Evolutionary conservation across 2,113 vertebrate genomes (phyloP).

Genomic region (Sceloporus tristichus): DNA sequence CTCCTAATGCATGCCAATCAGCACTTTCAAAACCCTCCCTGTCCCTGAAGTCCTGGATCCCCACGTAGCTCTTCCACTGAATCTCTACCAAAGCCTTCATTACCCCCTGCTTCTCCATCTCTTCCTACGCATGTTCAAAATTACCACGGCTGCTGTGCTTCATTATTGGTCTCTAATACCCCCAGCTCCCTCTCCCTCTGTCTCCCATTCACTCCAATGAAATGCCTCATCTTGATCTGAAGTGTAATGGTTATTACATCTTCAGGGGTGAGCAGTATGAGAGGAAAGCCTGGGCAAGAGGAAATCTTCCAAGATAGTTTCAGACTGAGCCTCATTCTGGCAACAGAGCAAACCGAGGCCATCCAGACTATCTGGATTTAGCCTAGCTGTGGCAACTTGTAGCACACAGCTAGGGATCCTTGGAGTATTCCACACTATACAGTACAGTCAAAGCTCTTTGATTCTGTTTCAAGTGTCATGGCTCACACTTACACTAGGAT

Average conservation of each 20-base stretch:
- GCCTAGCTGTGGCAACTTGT: too few species aligned
- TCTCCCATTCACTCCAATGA: not conserved
- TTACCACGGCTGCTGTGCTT: not conserved
- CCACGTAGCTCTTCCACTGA: not conserved
- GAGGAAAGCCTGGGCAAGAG: not conserved
- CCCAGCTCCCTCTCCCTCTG: not conserved
- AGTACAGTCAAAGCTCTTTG: too few species aligned
- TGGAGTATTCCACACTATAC: too few species aligned
- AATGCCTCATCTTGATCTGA: not conserved
- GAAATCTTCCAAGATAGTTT: not conserved
- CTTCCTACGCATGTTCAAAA: not conserved
- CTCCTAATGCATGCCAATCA: slow-evolving; percentile 5
- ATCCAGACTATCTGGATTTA: not conserved
- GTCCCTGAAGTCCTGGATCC: not conserved
- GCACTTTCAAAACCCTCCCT: not conserved
- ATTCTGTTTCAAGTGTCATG: too few species aligned
- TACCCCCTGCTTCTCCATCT: not conserved
- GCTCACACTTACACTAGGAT: too few species aligned
- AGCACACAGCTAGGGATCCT: too few species aligned
- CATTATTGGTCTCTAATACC: not conserved
- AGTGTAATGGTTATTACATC: not conserved
- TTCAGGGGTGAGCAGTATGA: not conserved
- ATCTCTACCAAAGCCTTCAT: not conserved
- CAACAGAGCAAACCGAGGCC: not conserved
- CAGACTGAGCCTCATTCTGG: not conserved